These are phyloP conservation scores for Plestiodon gilberti DNA, from an alignment of 2,113 vertebrate species.

Conservation along the genomic window DNA sequence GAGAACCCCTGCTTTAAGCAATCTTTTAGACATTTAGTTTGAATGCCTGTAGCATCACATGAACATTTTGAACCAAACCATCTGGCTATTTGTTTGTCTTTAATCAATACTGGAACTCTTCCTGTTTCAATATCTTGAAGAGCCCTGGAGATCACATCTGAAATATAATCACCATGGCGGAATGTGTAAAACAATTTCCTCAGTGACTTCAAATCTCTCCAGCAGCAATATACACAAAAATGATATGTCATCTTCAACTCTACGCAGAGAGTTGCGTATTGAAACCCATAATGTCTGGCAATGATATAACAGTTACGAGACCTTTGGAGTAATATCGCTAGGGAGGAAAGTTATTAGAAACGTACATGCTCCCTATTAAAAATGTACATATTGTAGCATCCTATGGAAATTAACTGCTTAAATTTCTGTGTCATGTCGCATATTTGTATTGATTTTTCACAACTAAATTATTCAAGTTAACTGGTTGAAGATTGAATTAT, in stretches of 20 bases:
- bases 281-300: neutral
- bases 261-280: neutral
- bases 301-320: neutral
- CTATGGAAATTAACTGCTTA: conserved; percentile 33
- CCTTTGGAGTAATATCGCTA: neutral
- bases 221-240: conserved; percentile 12
- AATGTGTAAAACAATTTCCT: conserved; percentile 23
- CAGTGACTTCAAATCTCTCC: conserved; percentile 4
- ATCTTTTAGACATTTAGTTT: neutral
- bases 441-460: conserved; percentile 50
- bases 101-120: neutral
- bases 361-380: neutral
- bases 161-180: neutral
- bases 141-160: neutral
- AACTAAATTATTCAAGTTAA: conserved; percentile 58
- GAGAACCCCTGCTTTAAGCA: no score
- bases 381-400: conserved; percentile 7
- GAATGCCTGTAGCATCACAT: neutral
- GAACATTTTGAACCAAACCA: neutral
- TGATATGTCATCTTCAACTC: neutral
- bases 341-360: conserved; percentile 4
- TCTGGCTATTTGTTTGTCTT: neutral
- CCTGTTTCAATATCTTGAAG: neutral
- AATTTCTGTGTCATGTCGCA: conserved; percentile 26
- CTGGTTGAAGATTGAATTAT: conserved; percentile 47